Evolutionary conservation across 2,888 invertebrate species (phyloP).

Genomic region (Drosophila pseudotakahashii): DNA sequence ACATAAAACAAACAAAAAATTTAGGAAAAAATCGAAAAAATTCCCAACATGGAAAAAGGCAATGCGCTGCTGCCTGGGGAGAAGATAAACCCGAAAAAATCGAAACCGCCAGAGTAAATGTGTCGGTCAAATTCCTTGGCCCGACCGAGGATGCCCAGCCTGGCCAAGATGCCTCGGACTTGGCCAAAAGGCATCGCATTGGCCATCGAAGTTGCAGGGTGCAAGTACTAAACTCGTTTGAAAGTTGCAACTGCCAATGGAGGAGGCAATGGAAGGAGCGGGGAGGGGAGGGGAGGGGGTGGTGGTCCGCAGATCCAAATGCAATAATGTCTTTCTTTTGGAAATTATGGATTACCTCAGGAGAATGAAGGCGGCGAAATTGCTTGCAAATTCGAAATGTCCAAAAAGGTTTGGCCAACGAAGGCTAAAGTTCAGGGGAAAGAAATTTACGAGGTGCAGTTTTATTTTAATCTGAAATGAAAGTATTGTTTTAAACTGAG

Average conservation of each 20-base stretch:
- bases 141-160: constrained; percentile 25
- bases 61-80: constrained; percentile 23
- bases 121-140: constrained; percentile 61
- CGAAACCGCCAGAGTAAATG: constrained; percentile 40
- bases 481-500: too few relatives aligned
- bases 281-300: constrained; percentile 24
- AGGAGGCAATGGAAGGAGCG: constrained; percentile 14
- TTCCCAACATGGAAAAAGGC: constrained; percentile 44
- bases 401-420: constrained; percentile 14
- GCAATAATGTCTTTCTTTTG: constrained; percentile 32
- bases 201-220: constrained; percentile 17
- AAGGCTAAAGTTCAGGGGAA: constrained; percentile 23
- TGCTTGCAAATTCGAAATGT: constrained; percentile 10
- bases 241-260: constrained; percentile 69
- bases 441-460: neutral
- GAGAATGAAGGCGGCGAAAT: constrained; percentile 28
- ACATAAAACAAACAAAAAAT: constrained; percentile 1
- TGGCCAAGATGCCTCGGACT: constrained; percentile 35
- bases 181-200: constrained; percentile 26
- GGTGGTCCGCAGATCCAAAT: constrained; percentile 17
- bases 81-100: constrained; percentile 42
- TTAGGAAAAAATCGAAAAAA: constrained; percentile 38
- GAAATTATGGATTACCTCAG: constrained; percentile 45
- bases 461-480: too few relatives aligned
- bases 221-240: constrained; percentile 69